These are phyloP conservation scores for Cepphus grylle DNA, from an alignment of 2,113 vertebrate species.

Conservation along the genomic window DNA sequence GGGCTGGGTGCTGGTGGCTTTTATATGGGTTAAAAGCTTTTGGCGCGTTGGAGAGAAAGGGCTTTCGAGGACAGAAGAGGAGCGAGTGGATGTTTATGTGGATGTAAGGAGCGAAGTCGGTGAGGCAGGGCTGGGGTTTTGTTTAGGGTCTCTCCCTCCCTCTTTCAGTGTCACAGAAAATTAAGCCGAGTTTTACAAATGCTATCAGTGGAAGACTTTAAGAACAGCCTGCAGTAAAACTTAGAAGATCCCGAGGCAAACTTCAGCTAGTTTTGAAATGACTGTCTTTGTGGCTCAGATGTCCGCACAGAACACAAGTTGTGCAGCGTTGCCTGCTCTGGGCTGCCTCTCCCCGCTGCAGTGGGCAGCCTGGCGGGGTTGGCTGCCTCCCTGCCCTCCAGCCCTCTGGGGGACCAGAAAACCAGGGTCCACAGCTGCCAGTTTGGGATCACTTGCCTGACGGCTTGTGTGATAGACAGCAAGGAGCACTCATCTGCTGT, in stretches of 20 bases:
- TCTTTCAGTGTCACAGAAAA: conserved; percentile 9
- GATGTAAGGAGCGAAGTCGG: neutral
- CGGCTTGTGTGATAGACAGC: neutral
- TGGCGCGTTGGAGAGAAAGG: neutral
- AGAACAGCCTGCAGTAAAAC: conserved; percentile 21
- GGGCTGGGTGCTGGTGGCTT: neutral
- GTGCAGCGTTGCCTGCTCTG: neutral
- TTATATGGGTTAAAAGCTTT: neutral
- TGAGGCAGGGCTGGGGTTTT: neutral
- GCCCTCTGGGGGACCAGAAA: neutral
- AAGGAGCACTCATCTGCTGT: neutral
- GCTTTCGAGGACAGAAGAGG: neutral
- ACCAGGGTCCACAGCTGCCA: neutral
- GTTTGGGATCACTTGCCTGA: neutral
- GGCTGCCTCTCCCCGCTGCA: neutral
- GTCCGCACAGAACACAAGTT: neutral
- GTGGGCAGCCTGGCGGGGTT: neutral
- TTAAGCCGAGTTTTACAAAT: neutral
- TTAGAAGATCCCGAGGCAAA: neutral
- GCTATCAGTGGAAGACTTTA: conserved; percentile 12
- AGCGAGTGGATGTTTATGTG: neutral
- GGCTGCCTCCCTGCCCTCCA: neutral
- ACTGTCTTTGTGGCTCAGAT: conserved; percentile 31
- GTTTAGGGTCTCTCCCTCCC: neutral
- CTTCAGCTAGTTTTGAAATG: conserved; percentile 26